Evolutionary conservation across 2,113 vertebrate genomes (phyloP), one percentile per base, ranked within the genome.

Genomic region (Antennarius striatus): DNA sequence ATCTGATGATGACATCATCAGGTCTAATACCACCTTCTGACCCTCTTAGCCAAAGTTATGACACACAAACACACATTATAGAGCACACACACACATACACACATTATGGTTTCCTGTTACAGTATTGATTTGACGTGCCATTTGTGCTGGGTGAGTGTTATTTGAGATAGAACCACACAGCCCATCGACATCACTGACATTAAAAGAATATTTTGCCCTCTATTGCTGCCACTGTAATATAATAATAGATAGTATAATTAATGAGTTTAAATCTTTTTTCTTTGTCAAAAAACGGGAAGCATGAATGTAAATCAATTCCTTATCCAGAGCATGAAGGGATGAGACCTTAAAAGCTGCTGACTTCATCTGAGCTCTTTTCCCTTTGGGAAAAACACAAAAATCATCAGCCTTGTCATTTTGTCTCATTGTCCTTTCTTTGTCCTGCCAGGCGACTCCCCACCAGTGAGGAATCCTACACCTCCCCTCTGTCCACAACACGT

Each of bases 21-120:
- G 54, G 2, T 52, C 72, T 68, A 63, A 69, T 79, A 75, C 68
- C 75, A 79, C 71, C 73, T 61, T 69, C 36, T 78, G 77, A 83
- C 82, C 77, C 77, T 82, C 63, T 69, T 75, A 77, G 69, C 53
- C 15, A 49, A 69, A 77, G 59, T 69, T 74, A 82, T 71, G 63
- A 73, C 51, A 46, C 52, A 56, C 54, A 32, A 47, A 56, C 43
- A 22, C 36, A 2, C 52, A 16, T n/a, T n/a, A n/a, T n/a, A n/a
- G n/a, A n/a, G n/a, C 47, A 13, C 70, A 47, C 13, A 16, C 49
- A 28, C 64, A 7, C 75, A 48, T 17, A 69, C 71, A 82, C 68
- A 82, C 83, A 85, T 88, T 86, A 85, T 47, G 83, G 87, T 86
- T 56, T 90, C 86, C 59, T 59, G 71, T 90, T 90, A 82, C 89